Evolutionary conservation across 2,113 vertebrate species (phyloP).

Genomic region (Podarcis muralis): DNA sequence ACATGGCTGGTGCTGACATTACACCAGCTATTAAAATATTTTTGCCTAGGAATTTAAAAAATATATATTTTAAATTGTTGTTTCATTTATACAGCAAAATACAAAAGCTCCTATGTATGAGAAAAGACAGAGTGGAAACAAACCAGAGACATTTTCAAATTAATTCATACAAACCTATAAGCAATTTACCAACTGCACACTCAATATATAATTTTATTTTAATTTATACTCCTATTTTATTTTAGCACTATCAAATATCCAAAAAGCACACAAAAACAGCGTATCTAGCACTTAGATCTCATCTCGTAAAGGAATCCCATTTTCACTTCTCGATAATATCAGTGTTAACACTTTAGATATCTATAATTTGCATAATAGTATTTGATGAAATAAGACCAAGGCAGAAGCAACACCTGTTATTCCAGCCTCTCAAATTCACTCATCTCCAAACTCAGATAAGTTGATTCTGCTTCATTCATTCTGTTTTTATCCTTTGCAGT

Average conservation of each 20-base stretch:
- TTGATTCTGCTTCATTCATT: neutral
- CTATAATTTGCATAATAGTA: neutral
- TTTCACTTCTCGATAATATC: neutral
- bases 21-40: no score
- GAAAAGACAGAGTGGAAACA: no score
- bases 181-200: neutral
- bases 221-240: neutral
- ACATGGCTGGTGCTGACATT: no score
- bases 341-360: neutral
- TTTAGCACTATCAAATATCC: neutral
- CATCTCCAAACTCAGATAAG: constrained; percentile 10
- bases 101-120: no score
- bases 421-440: constrained; percentile 1
- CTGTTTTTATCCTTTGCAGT: constrained; percentile 6
- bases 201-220: neutral
- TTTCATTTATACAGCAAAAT: no score
- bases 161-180: neutral
- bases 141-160: no score
- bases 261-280: neutral
- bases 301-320: neutral
- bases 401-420: neutral
- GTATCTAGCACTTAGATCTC: neutral
- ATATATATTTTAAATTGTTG: no score
- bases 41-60: no score
- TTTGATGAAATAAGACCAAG: neutral